Evolutionary conservation across 2,797 vertebrate genomes (phyloP).

Genomic region (Pygocentrus nattereri): DNA sequence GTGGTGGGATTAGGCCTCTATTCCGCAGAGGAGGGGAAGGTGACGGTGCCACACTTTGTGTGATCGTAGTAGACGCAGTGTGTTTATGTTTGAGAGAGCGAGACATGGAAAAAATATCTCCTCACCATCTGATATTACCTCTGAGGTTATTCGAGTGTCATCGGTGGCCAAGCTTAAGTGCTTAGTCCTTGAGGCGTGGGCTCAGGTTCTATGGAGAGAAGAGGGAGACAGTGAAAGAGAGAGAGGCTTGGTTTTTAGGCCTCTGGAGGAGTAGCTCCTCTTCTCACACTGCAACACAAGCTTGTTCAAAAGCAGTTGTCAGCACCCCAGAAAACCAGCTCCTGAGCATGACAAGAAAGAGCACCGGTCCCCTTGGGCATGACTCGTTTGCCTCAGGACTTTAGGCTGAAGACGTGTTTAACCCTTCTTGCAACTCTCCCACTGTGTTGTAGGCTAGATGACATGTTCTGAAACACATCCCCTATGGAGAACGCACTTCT

Average conservation of each 20-base stretch:
- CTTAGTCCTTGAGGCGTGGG: neutral
- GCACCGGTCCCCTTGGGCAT: conserved; percentile 26
- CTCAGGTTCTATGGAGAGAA: conserved; percentile 11
- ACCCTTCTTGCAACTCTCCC: neutral
- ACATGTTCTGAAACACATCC: neutral
- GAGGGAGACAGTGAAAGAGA: neutral
- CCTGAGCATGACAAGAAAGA: conserved; percentile 31
- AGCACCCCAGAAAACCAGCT: conserved; percentile 36
- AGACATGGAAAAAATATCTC: conserved; percentile 13
- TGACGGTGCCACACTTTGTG: neutral
- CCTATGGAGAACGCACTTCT: too few species aligned
- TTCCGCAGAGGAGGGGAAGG: neutral
- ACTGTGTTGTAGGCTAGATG: too few species aligned
- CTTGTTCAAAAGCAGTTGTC: conserved; percentile 35
- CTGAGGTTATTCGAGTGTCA: conserved; percentile 8
- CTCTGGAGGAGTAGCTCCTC: conserved; percentile 26
- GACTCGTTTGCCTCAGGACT: conserved; percentile 32
- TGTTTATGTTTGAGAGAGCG: neutral
- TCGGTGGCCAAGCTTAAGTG: conserved; percentile 7
- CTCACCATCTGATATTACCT: conserved; percentile 19
- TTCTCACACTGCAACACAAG: conserved; percentile 27
- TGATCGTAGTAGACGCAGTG: neutral
- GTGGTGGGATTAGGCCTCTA: too few species aligned
- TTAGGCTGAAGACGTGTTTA: conserved; percentile 19
- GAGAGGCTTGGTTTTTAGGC: conserved; percentile 3